A percentile compares a stretch with the other conserved stretches of the same genome.
Evolutionary conservation across 2,797 vertebrate genomes (phyloP).

Genomic region (Rhincodon typus): DNA sequence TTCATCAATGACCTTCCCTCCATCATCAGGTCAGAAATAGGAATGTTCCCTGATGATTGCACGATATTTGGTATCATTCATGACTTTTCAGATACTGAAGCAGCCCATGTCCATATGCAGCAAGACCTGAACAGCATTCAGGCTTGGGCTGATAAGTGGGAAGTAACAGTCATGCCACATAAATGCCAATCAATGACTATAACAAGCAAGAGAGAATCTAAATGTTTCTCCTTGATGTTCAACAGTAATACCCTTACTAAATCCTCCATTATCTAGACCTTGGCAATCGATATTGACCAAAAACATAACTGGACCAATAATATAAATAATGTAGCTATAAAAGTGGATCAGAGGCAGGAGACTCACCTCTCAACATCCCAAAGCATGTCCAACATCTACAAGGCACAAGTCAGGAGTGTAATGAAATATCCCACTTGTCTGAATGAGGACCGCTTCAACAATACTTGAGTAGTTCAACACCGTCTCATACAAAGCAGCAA

Average conservation of each 20-base stretch:
- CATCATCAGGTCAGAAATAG: too few relatives aligned
- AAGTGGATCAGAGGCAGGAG: background rate
- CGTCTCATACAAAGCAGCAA: background rate
- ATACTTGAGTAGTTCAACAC: background rate
- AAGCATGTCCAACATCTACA: background rate
- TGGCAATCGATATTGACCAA: background rate
- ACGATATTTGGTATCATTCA: too few relatives aligned
- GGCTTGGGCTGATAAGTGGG: background rate
- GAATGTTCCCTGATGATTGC: too few relatives aligned
- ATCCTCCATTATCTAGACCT: background rate
- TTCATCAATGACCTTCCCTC: too few relatives aligned
- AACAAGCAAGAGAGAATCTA: background rate
- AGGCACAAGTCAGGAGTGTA: background rate
- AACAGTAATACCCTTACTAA: background rate
- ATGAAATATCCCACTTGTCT: background rate
- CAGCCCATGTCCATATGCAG: too few relatives aligned
- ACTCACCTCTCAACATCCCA: too few relatives aligned
- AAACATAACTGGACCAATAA: background rate
- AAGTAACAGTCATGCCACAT: background rate
- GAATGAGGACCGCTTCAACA: background rate
- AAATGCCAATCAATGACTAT: background rate
- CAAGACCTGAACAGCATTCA: background rate
- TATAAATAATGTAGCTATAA: background rate
- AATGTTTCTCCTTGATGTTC: background rate
- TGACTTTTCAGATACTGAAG: too few relatives aligned